Evolutionary conservation across 2,888 invertebrate genomes (phyloP), one percentile per base, ranked within the genome.

Genomic region (Dichetophora obliterata): DNA sequence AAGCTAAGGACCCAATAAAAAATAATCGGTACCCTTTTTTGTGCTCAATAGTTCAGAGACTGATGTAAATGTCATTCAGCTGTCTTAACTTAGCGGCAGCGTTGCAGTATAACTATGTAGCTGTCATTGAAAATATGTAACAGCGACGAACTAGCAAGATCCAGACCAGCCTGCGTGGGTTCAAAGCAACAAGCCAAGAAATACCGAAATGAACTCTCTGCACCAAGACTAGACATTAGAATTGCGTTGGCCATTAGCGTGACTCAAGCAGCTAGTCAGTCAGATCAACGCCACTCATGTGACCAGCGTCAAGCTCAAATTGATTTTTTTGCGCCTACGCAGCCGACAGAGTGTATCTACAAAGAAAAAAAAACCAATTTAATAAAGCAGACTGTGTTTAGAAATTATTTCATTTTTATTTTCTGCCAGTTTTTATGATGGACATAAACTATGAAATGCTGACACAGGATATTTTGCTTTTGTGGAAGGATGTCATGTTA

Each of bases 181-280:
- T 48, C 68, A 48, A 68, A 52, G 43, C 43, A 52, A 68, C 68
- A 68, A 31, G 3, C 31, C 27, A 68, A 43, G 43, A 43, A 43
- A 37, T 11, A 43, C 43, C 14, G 14, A 43, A 43, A 43, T 68
- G 50, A 50, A 68, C 50, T 63, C 50, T 63, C 63, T n/a, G 5
- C n/a, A 27, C n/a, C 24, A 27, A 68, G 50, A 50, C 24, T 22
- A n/a, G 50, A 27, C 24, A 59, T 59, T 22, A 59, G 59, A 48
- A 48, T 22, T 48, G 52, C 68, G 68, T 68, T 68, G 68, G 68
- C 50, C 68, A 68, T 68, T 50, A 68, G 68, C 24, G 27, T 31
- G 27, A 52, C 27, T 31, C 34, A 50, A 6, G 43, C 14, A 68
- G 48, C 48, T 48, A 68, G 48, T 27, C 66, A 43, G 37, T 34